Conservation (phyloP, 2,113 vertebrate genomes). For the Eclectus roratus region DNA sequence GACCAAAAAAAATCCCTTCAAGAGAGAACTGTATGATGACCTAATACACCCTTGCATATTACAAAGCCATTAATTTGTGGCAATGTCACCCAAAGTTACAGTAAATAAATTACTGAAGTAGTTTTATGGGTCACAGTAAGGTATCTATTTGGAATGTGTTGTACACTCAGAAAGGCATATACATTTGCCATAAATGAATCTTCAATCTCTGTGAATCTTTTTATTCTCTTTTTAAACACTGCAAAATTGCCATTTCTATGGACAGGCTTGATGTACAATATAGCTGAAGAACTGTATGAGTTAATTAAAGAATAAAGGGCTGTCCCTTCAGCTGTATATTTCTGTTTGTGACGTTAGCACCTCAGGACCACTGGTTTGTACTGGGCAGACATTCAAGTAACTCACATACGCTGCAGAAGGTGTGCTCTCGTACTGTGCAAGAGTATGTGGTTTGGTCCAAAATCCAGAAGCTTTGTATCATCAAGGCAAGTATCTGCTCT, state of each 20-base stretch:
- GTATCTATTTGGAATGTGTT: background rate
- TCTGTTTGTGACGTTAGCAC: background rate
- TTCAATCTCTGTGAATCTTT: constrained; percentile 25
- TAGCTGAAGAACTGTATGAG: constrained; percentile 1
- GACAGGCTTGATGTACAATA: constrained; percentile 13
- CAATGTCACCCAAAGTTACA: background rate
- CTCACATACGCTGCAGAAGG: background rate
- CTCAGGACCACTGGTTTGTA: background rate
- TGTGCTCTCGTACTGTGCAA: accelerated
- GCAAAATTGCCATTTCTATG: constrained; percentile 49
- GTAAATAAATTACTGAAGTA: constrained; percentile 13
- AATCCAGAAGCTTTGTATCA: background rate
- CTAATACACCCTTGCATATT: background rate
- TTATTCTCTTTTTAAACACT: constrained; percentile 24
- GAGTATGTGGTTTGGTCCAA: background rate
- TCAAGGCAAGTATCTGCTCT: background rate
- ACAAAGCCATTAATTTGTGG: background rate
- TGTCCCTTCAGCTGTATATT: constrained; percentile 10
- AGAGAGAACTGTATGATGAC: background rate
- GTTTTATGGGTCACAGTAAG: background rate
- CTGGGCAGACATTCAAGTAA: background rate
- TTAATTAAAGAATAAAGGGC: constrained; percentile 47
- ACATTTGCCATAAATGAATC: constrained; percentile 1
- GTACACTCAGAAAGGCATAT: background rate
- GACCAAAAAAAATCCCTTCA: background rate